Evolutionary conservation across 2,797 vertebrate species (phyloP), one percentile per base, ranked within the genome.

Genomic region (Acanthis flammea): DNA sequence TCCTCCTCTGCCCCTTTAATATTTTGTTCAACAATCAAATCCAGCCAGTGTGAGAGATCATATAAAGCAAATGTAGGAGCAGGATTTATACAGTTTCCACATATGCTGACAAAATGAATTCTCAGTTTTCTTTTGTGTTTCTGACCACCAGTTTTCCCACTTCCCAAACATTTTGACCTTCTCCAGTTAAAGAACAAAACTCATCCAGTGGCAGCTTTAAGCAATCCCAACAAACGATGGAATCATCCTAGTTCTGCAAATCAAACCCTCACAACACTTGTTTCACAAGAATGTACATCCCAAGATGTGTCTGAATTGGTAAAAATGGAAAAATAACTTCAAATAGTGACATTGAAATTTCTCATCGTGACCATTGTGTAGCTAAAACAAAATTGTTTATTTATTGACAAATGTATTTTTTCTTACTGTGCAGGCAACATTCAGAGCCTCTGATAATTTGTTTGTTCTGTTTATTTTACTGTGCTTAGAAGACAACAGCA

Each of bases 351-450:
- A 55, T 15, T 24, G 55, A 65, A 35, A 62, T 37, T 55, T 79
- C 21, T 2, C 0, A 1, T 41, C 48, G 9, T 1, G 2, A 10
- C 24, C 19, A 12, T 7, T 57, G 8, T 39, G 10, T 19, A 27
- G 35, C 25, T 77, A 19, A 45, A 73, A 48, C 10, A 19, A 66
- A 86, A 41, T 31, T 11, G 12, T 15, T 9, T 6, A 6, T 44
- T 79, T 73, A 37, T 50, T 55, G 65, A 28, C 2, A 16, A 33
- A 37, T 19, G 6, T 28, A 14, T 57, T 83, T 75, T 13, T 88
- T 75, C 10, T 54, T 41, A 18, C 41, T 82, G 25, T 51, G 73
- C 47, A 37, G 31, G 41, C 47, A 72, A 22, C 2, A 0, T 54
- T 84, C 79, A 19, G 10, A 82, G 35, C 37, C 35, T n/a, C 22